Evolutionary conservation across 1,140 invertebrate genomes (phyloP), one percentile per base, ranked within the genome.

Genomic region (Saxidomus purpurata): DNA sequence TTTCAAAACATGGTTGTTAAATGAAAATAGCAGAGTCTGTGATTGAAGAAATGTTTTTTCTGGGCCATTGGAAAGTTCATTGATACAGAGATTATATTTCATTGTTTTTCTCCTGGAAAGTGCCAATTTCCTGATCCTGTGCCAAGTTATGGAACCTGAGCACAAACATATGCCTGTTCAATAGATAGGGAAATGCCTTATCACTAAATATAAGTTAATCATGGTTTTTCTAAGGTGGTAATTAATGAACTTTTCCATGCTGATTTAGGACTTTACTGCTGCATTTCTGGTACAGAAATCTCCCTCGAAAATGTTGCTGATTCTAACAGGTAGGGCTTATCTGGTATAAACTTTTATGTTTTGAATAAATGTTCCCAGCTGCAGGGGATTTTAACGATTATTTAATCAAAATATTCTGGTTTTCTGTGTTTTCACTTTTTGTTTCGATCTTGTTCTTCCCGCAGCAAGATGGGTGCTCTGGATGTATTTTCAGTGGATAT

Each of bases 301-400:
- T 59, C 25, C 25, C 67, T 1, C 28, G 34, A 34, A 71, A 71
- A 36, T 71, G 3, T 71, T 22, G 28, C 1, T 38, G 67, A 38
- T 71, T 31, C 15, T 34, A 71, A 38, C 67, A 71, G 67, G 67
- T 71, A 71, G 36, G 36, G 67, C 67, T 71, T 71, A 71, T 71
- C 67, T 38, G 13, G 67, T 71, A 71, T 31, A 71, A 38, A 36
- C 31, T 38, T 71, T 71, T 40, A 38, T 36, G 67, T 22, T 71
- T 71, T 71, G 34, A 71, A 71, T 71, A 38, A 71, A 71, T 71
- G 34, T 40, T 71, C 19, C 31, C 31, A 31, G 61, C 25, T 8
- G 43, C 43, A 43, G 59, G 59, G 25, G 59, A 4, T 63, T 63
- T 63, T 28, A 28, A 63, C 25, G 67, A 40, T 40, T 22, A 11